Evolutionary conservation across 1,140 invertebrate species (phyloP).

Genomic region (Halesus radiatus): DNA sequence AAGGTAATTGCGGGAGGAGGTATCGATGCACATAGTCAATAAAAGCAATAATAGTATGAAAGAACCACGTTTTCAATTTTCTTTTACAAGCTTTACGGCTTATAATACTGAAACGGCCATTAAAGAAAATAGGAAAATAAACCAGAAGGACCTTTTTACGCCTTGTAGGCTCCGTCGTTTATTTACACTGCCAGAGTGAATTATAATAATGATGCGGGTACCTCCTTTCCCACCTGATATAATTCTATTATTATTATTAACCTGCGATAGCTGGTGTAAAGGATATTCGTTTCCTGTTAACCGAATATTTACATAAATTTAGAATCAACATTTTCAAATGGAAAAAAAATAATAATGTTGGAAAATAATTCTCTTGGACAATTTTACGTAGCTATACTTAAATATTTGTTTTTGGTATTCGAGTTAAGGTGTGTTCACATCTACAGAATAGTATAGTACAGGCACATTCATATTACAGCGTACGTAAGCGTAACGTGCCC

Average conservation of each 20-base stretch:
- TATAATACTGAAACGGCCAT: conserved; percentile 11
- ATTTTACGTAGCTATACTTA: too few species aligned
- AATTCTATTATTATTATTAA: too few species aligned
- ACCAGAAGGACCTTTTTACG: not conserved
- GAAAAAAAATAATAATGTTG: too few species aligned
- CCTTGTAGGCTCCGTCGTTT: not conserved
- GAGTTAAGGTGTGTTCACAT: too few species aligned
- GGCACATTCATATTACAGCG: too few species aligned
- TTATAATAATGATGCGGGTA: not conserved
- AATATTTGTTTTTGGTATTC: too few species aligned
- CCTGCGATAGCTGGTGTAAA: too few species aligned
- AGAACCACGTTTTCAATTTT: conserved; percentile 18
- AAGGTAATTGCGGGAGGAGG: too few species aligned
- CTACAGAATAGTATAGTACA: too few species aligned
- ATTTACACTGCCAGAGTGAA: not conserved
- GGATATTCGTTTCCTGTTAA: not conserved
- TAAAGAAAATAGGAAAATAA: conserved; percentile 16
- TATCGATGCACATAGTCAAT: too few species aligned
- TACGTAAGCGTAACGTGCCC: too few species aligned
- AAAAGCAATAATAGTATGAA: conserved; percentile 10
- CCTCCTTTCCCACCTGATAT: not conserved
- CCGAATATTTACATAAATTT: not conserved
- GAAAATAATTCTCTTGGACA: too few species aligned
- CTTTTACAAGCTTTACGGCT: conserved; percentile 13
- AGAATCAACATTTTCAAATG: not conserved